Percentiles rank a stretch among this genome's conserved stretches.
These are phyloP conservation scores for Sylvietta virens DNA, from an alignment of 2,113 vertebrate genomes.

Conservation along the genomic window DNA sequence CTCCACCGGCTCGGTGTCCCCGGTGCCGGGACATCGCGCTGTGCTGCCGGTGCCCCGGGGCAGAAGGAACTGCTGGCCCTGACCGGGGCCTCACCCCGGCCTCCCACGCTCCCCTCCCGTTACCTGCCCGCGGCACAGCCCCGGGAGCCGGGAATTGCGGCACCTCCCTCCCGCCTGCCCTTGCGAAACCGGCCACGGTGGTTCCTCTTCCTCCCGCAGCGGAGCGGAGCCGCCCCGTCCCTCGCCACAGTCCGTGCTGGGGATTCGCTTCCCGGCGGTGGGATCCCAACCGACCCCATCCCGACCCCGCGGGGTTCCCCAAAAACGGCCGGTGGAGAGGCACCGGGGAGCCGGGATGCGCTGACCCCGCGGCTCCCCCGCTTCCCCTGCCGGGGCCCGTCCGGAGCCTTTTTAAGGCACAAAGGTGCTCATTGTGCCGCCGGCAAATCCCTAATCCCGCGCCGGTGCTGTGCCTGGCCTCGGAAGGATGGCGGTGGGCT, in stretches of 20 bases:
- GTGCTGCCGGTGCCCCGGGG: background rate
- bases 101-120: background rate
- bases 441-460: background rate
- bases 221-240: background rate
- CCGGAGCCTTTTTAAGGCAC: background rate
- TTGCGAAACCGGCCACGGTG: background rate
- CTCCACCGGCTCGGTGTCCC: background rate
- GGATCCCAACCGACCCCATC: accelerated
- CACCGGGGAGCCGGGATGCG: background rate
- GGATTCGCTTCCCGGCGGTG: accelerated
- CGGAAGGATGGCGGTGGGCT: background rate
- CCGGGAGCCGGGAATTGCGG: background rate
- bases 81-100: background rate
- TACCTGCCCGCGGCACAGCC: background rate
- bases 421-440: background rate
- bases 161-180: background rate
- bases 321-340: accelerated
- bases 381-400: background rate
- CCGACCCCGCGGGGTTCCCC: background rate
- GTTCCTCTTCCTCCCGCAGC: background rate
- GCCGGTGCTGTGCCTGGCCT: background rate
- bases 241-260: background rate
- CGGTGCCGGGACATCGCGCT: background rate
- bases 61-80: background rate
- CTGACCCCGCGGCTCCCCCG: background rate